Base-by-base conservation (phyloP, 2,113 vertebrate species). In the Chionomys nivalis region DNA sequence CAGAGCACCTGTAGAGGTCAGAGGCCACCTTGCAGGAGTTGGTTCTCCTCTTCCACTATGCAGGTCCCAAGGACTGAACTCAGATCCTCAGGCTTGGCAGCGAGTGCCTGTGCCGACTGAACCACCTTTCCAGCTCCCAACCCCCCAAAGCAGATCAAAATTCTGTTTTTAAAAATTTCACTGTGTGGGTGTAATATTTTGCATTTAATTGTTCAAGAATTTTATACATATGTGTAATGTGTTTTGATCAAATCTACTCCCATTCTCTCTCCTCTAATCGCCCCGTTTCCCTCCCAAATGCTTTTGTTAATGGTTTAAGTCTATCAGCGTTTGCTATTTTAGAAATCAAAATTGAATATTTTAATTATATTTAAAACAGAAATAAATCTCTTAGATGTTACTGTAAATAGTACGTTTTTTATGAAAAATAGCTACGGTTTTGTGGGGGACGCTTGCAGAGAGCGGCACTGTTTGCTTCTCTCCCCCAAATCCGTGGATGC, bases 401-500 rank as follows among this genome's bases (percentile, higher is more conserved):
- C 58, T 72, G 14, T 73, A 83, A 92, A 73, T 88, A 89, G 72
- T 31, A 79, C 19, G 49, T 58, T 82, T 82, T 65, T 68, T 68
- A 78, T 91, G 44, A 68, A 93, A 91, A 95, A 66, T 49, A 49
- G 66, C 68, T 79, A 44, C 26, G 68, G 26, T 55, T 91, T 96
- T n/a, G 7, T 72, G 49, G 66, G 44, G 82, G 39, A 65, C 58
- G 0, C 39, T 16, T 75, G 55, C 47, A 28, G 83, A 89, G 28
- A 55, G 36, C 28, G 39, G 11, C 19, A 68, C 31, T 75, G 86
- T 65, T 87, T 89, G 5, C 52, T 52, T n/a, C 70, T 36, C 63
- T 82, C 81, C 94, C 76, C 13, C 14, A 93, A 65, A 70, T 96
- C 26, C 76, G 39, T 73, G 24, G 42, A 75, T 87, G 61, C 65